phyloP scores from a whole-genome alignment of 2,113 vertebrate species.

The Myxocyprinus asiaticus region DNA sequence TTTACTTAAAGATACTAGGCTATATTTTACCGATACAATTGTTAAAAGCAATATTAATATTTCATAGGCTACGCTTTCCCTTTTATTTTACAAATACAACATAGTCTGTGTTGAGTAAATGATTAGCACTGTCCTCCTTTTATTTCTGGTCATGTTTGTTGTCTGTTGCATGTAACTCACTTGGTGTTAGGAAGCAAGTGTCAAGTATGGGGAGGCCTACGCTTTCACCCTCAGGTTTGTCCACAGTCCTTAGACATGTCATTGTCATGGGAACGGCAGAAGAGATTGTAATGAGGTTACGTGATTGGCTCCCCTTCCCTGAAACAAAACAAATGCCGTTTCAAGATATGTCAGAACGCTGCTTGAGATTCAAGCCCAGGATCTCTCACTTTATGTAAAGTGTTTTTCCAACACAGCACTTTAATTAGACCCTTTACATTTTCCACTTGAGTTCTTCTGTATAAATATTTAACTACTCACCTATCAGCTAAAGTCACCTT shows the following conservation, averaged over 20 bases:
- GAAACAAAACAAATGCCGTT: background rate
- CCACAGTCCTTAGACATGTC: too few species aligned
- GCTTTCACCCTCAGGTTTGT: background rate
- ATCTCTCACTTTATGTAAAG: too few species aligned
- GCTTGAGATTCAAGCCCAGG: background rate
- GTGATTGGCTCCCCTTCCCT: background rate
- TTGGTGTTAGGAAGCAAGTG: conserved; percentile 11
- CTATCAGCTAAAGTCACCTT: too few species aligned
- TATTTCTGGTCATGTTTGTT: background rate
- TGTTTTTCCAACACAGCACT: too few species aligned
- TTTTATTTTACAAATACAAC: too few species aligned
- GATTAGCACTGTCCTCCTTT: background rate
- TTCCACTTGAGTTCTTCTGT: too few species aligned
- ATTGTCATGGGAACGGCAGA: conserved; percentile 13
- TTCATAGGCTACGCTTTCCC: too few species aligned
- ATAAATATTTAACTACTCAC: too few species aligned
- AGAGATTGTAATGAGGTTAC: background rate
- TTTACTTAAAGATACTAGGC: too few species aligned
- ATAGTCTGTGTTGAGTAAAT: background rate
- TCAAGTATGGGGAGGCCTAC: conserved; percentile 18
- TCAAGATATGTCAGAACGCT: background rate
- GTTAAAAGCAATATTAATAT: too few species aligned
- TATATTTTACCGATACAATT: too few species aligned
- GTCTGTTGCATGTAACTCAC: background rate
- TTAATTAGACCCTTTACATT: too few species aligned